phyloP scores from a whole-genome alignment of 2,797 vertebrate genomes.

The Sebastes alutus region DNA sequence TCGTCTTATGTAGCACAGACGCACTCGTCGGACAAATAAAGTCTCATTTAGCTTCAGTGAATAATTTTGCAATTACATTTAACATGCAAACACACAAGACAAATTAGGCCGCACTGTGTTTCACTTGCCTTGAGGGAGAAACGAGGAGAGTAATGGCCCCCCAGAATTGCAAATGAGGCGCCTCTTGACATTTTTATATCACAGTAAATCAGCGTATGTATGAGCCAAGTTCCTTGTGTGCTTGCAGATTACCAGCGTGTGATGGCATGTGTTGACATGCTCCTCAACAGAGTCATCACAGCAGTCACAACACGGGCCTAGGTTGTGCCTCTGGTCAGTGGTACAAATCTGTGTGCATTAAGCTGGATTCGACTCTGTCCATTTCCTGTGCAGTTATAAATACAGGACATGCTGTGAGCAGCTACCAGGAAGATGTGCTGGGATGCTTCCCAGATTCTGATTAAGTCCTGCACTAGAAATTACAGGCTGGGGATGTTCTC shows the following conservation, averaged over 20 bases:
- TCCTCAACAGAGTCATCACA: slow-evolving; percentile 46
- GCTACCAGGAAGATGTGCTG: slow-evolving; percentile 45
- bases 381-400: slow-evolving; percentile 30
- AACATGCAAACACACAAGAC: slow-evolving; percentile 44
- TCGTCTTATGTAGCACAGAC: background rate
- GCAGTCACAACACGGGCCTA: slow-evolving; percentile 10
- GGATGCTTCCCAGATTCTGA: slow-evolving; percentile 69
- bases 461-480: slow-evolving; percentile 66
- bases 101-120: slow-evolving; percentile 47
- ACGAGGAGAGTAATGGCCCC: slow-evolving; percentile 44
- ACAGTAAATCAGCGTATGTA: slow-evolving; percentile 48
- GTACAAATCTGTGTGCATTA: slow-evolving; percentile 23
- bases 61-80: slow-evolving; percentile 45
- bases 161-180: slow-evolving; percentile 63
- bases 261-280: slow-evolving; percentile 42
- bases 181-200: slow-evolving; percentile 69
- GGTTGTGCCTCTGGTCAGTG: slow-evolving; percentile 22
- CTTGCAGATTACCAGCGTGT: slow-evolving; percentile 48
- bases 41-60: slow-evolving; percentile 31
- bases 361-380: slow-evolving; percentile 24
- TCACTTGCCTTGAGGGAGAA: slow-evolving; percentile 31
- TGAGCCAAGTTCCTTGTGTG: slow-evolving; percentile 43
- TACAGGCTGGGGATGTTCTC: slow-evolving; percentile 64
- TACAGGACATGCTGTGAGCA: slow-evolving; percentile 33
- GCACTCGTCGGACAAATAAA: slow-evolving; percentile 28